These are phyloP conservation scores for Tretioscincus oriximinensis DNA, from an alignment of 2,113 vertebrate genomes.

Conservation along the genomic window DNA sequence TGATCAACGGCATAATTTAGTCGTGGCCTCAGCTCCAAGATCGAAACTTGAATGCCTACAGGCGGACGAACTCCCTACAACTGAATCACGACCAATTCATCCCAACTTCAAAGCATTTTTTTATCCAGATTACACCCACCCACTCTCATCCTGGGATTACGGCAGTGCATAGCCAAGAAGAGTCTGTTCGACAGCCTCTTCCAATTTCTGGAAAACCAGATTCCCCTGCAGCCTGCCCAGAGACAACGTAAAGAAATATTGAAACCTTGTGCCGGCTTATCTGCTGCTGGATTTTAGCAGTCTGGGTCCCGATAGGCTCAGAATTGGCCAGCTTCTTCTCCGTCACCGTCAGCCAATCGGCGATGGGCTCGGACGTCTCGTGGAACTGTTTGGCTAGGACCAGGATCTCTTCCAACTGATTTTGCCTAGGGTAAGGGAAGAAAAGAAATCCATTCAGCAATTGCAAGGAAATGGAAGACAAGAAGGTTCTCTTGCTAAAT, in stretches of 20 bases:
- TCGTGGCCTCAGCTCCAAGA: neutral
- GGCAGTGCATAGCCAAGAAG: neutral
- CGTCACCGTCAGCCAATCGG: constrained; percentile 90
- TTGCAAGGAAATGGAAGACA: neutral
- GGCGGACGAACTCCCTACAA: neutral
- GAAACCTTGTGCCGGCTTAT: constrained; percentile 91
- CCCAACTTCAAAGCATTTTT: neutral
- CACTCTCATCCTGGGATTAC: rapidly evolving
- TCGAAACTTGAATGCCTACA: neutral
- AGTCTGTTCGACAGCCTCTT: rapidly evolving
- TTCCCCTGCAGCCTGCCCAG: neutral
- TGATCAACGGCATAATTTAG: too few relatives aligned
- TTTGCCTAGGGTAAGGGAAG: constrained; percentile 77
- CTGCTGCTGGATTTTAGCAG: constrained; percentile 95
- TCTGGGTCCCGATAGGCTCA: constrained; percentile 95
- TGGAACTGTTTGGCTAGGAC: constrained; percentile 96
- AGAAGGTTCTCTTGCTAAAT: neutral
- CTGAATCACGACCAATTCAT: neutral
- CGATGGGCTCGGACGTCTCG: constrained; percentile 91
- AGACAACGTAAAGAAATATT: too few relatives aligned
- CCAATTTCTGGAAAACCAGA: neutral
- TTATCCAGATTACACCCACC: rapidly evolving
- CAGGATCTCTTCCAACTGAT: constrained; percentile 94
- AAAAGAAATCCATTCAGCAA: constrained; percentile 23
- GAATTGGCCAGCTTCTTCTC: constrained; percentile 94